Evolutionary conservation across 2,888 invertebrate species (phyloP).

Genomic region (Drosophila histrio): DNA sequence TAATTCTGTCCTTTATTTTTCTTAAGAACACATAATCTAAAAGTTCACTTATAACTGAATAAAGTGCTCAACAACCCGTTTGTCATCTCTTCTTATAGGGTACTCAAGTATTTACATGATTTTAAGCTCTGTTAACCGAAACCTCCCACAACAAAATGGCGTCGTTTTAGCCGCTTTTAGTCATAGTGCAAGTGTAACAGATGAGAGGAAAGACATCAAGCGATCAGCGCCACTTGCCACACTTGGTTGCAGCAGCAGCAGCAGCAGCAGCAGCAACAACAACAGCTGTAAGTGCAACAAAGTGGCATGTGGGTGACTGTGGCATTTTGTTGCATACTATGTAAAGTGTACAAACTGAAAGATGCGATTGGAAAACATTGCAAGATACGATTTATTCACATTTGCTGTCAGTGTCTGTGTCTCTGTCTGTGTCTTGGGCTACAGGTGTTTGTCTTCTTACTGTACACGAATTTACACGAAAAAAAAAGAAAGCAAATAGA

Average conservation of each 20-base stretch:
- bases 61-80: not conserved
- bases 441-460: conserved; percentile 51
- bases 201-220: conserved; percentile 48
- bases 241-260: conserved; percentile 22
- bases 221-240: conserved; percentile 40
- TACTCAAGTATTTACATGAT: not conserved
- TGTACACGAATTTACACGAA: conserved; percentile 5
- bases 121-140: not conserved
- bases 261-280: conserved; percentile 11
- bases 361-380: conserved; percentile 30
- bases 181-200: conserved; percentile 29
- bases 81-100: not conserved
- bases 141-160: conserved; percentile 9
- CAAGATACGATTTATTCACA: conserved; percentile 18
- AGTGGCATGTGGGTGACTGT: conserved; percentile 38
- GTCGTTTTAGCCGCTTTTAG: conserved; percentile 8
- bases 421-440: conserved; percentile 16
- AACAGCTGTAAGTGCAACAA: conserved; percentile 38
- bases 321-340: conserved; percentile 18
- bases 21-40: not conserved
- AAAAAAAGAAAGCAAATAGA: not conserved
- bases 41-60: not conserved
- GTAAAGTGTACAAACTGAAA: conserved; percentile 10
- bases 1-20: not conserved
- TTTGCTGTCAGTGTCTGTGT: too few species aligned